phyloP scores from a whole-genome alignment of 2,797 vertebrate species.

The Hippoglossus hippoglossus region DNA sequence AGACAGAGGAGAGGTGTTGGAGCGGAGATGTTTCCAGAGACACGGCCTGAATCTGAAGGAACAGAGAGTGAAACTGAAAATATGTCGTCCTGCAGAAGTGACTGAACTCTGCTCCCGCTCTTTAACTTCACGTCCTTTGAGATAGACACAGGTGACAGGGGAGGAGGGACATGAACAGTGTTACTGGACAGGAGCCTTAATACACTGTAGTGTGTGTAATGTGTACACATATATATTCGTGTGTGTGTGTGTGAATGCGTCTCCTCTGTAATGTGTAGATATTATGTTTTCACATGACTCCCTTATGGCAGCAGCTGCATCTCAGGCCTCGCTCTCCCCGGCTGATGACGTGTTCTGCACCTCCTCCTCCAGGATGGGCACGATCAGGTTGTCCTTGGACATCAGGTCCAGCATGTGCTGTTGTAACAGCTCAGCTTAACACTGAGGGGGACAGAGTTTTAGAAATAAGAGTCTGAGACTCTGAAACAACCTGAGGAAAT shows the following conservation, averaged over 20 bases:
- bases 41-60: slow-evolving; percentile 4
- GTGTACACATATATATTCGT: slow-evolving; percentile 16
- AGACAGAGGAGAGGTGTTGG: slow-evolving; percentile 48
- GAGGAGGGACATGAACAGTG: slow-evolving; percentile 64
- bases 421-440: too few relatives aligned
- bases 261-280: slow-evolving; percentile 50
- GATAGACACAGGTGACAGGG: slow-evolving; percentile 61
- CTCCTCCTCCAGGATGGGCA: slow-evolving; percentile 98
- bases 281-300: slow-evolving; percentile 49
- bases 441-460: too few relatives aligned
- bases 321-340: slow-evolving; percentile 96
- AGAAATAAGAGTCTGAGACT: too few relatives aligned
- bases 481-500: too few relatives aligned
- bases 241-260: slow-evolving; percentile 26
- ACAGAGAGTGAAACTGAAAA: slow-evolving; percentile 22
- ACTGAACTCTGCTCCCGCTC: slow-evolving; percentile 50
- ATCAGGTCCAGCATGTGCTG: too few relatives aligned
- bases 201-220: slow-evolving; percentile 70
- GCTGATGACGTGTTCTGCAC: slow-evolving; percentile 80
- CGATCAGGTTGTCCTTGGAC: slow-evolving; percentile 99
- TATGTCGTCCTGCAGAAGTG: slow-evolving; percentile 39
- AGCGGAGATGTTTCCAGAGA: slow-evolving; percentile 34
- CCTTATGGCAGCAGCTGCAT: slow-evolving; percentile 47
- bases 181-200: slow-evolving; percentile 66
- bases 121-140: slow-evolving; percentile 50